Conservation (phyloP, 2,797 vertebrate genomes). For the Spondyliosoma cantharus region DNA sequence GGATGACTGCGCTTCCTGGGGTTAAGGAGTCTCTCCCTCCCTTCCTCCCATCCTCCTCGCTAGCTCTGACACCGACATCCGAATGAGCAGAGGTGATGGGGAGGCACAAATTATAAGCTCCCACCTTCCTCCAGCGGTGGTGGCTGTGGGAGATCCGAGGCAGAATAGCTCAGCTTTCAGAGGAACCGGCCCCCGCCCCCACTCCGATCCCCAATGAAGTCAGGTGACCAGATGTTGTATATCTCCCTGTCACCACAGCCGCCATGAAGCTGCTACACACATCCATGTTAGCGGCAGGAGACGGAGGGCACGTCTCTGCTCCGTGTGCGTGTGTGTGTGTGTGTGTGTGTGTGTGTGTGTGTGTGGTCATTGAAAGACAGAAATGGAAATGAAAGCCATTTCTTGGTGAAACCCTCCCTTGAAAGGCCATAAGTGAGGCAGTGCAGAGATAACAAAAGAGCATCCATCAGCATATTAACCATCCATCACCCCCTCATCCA, state of each 20-base stretch:
- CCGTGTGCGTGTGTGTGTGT: conserved; percentile 1
- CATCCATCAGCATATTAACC: conserved; percentile 70
- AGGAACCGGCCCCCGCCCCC: conserved; percentile 75
- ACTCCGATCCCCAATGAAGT: conserved; percentile 77
- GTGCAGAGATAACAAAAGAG: conserved; percentile 79
- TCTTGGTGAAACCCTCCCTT: conserved; percentile 41
- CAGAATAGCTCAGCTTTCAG: conserved; percentile 72
- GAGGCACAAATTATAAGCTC: conserved; percentile 39
- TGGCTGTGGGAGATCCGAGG: conserved; percentile 66
- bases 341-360: conserved; percentile 6
- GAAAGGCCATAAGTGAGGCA: conserved; percentile 58
- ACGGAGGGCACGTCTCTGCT: conserved; percentile 44
- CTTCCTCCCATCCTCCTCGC: background rate
- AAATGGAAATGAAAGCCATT: conserved; percentile 41
- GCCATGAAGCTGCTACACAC: conserved; percentile 77
- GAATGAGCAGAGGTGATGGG: conserved; percentile 35
- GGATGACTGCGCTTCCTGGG: conserved; percentile 68
- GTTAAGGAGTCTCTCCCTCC: conserved; percentile 42
- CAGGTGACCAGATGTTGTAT: conserved; percentile 86
- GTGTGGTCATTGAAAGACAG: conserved; percentile 26
- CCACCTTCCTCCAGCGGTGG: conserved; percentile 46
- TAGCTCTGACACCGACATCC: conserved; percentile 39
- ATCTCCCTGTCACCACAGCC: conserved; percentile 78
- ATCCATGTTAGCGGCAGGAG: conserved; percentile 67
- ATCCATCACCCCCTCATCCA: conserved; percentile 60